These are phyloP conservation scores for Pimpla rufipes DNA, from an alignment of 2,888 invertebrate genomes.

Conservation along the genomic window DNA sequence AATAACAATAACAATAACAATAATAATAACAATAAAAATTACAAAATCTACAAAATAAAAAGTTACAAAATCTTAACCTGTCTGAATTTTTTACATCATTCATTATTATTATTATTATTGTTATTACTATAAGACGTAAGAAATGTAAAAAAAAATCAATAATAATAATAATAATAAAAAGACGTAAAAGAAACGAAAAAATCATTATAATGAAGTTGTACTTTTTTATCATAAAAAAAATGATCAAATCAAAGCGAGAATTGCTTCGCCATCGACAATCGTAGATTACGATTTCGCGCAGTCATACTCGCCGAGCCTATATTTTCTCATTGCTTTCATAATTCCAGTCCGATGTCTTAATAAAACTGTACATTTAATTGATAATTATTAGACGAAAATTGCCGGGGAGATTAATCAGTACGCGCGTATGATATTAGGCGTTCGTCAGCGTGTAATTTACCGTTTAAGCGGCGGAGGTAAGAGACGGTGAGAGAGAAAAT, in stretches of 20 bases:
- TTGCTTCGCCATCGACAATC: not conserved
- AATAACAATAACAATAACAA: no score
- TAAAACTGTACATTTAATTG: not conserved
- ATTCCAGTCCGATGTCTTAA: not conserved
- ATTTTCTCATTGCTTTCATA: not conserved
- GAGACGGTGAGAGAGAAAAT: slow-evolving; percentile 35
- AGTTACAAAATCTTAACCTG: no score
- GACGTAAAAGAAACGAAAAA: no score
- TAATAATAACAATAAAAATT: no score
- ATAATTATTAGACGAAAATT: not conserved
- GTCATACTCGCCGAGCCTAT: not conserved
- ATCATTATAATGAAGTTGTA: no score
- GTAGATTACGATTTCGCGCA: not conserved
- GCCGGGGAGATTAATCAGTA: not conserved
- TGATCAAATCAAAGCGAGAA: not conserved
- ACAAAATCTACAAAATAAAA: no score
- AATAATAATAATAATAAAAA: no score
- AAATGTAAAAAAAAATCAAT: no score
- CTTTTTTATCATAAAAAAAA: no score
- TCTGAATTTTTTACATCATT: no score
- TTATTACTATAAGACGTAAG: no score
- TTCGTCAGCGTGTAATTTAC: slow-evolving; percentile 54
- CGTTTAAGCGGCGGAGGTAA: slow-evolving; percentile 53
- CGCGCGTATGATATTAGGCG: slow-evolving; percentile 1
- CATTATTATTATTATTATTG: no score